Percentiles rank a stretch among this genome's conserved stretches.
phyloP scores from a whole-genome alignment of 2,888 invertebrate species.

The Sminthurinus aureus region DNA sequence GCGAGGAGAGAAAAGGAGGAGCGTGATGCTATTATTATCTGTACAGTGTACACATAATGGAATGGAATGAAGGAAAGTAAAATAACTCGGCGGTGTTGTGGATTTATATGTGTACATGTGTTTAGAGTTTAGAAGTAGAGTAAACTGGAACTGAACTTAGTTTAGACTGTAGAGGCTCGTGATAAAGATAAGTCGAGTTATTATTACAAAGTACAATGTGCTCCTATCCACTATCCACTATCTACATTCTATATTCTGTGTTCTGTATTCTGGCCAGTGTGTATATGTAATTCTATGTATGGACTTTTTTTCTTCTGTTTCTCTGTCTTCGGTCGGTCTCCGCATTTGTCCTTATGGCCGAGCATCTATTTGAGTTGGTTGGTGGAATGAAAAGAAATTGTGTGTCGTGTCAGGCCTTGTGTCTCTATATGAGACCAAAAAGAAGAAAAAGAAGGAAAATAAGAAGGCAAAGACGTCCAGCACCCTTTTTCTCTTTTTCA shows the following conservation, averaged over 20 bases:
- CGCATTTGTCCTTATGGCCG: neutral
- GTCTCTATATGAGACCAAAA: slow-evolving; percentile 4
- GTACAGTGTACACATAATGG: neutral
- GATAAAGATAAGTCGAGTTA: slow-evolving; percentile 3
- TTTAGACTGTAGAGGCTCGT: too few relatives aligned
- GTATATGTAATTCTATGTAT: neutral
- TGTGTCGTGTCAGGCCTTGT: slow-evolving; percentile 16
- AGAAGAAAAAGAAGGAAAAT: too few relatives aligned
- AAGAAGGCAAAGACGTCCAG: neutral
- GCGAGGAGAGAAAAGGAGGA: too few relatives aligned
- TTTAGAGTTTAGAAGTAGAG: neutral
- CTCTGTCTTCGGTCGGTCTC: neutral
- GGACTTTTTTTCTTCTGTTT: neutral
- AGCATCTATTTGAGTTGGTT: slow-evolving; percentile 1
- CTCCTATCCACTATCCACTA: neutral
- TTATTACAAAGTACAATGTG: neutral
- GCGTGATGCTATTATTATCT: too few relatives aligned
- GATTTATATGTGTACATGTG: too few relatives aligned
- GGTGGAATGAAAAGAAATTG: slow-evolving; percentile 17
- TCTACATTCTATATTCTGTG: too few relatives aligned
- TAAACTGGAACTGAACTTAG: too few relatives aligned
- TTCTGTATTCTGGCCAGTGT: too few relatives aligned
- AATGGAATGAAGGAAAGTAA: slow-evolving; percentile 1
- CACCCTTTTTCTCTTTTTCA: neutral
- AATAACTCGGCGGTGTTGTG: neutral